A percentile compares a stretch with the other conserved stretches of the same genome.
These are phyloP conservation scores for Sardina pilchardus DNA, from an alignment of 2,113 vertebrate genomes.

Conservation along the genomic window DNA sequence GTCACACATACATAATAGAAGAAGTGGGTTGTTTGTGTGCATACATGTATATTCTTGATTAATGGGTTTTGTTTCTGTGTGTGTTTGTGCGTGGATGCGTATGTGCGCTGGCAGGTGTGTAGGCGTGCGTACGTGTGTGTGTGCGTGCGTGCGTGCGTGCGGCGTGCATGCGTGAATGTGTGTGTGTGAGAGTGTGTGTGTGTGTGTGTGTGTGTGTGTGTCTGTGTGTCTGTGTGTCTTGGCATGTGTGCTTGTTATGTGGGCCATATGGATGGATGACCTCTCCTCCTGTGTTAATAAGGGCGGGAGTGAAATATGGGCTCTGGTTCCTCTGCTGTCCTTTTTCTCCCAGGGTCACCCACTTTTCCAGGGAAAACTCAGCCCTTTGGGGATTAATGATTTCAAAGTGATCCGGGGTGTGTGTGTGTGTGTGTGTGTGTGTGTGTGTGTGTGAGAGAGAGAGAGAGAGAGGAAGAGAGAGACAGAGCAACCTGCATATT, in stretches of 20 bases:
- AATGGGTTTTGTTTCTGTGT: background rate
- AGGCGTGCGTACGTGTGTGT: background rate
- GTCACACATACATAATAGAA: background rate
- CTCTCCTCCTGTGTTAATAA: constrained; percentile 21
- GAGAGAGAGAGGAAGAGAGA: no score
- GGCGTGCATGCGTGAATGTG: background rate
- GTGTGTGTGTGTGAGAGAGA: background rate
- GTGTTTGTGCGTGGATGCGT: background rate
- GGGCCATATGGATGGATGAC: constrained; percentile 37
- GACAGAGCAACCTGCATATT: background rate
- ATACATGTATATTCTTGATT: background rate
- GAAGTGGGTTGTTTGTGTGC: background rate
- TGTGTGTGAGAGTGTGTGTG: constrained; percentile 21
- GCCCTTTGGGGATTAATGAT: constrained; percentile 1
- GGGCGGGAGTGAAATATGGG: background rate
- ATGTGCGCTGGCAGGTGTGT: background rate
- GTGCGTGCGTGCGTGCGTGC: background rate
- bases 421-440: background rate
- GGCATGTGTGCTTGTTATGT: constrained; percentile 3
- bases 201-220: background rate
- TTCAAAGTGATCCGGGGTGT: background rate
- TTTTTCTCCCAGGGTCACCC: constrained; percentile 1
- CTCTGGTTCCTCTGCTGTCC: background rate
- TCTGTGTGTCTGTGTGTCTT: background rate
- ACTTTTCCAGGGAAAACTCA: constrained; percentile 11